A percentile compares a stretch with the other conserved stretches of the same genome.
These are phyloP conservation scores for Hemicordylus capensis DNA, from an alignment of 2,113 vertebrate genomes.

Conservation along the genomic window DNA sequence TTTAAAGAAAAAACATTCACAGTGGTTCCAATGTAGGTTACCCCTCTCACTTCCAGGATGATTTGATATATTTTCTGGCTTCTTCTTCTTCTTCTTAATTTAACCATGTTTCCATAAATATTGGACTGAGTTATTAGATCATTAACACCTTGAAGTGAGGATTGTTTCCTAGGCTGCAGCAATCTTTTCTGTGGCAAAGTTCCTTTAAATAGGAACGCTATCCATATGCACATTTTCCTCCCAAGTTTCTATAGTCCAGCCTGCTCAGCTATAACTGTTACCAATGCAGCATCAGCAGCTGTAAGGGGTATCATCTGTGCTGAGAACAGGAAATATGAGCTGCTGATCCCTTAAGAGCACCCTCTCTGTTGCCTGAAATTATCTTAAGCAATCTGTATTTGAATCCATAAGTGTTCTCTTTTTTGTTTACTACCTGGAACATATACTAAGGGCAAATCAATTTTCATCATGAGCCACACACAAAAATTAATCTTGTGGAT, in stretches of 20 bases:
- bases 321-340: constrained; percentile 31
- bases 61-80: background rate
- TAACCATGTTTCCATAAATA: background rate
- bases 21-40: rapidly evolving
- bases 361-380: background rate
- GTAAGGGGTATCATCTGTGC: background rate
- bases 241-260: background rate
- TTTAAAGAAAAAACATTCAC: constrained; percentile 23
- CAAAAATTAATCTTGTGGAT: background rate
- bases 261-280: constrained; percentile 17
- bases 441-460: background rate
- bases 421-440: rapidly evolving
- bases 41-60: background rate
- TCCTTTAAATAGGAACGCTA: background rate
- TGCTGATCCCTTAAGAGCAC: background rate
- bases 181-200: background rate
- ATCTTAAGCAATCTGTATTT: background rate
- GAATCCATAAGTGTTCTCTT: background rate
- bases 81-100: background rate
- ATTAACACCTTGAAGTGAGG: background rate
- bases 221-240: background rate
- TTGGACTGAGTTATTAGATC: background rate
- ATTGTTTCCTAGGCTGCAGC: background rate
- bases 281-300: background rate
- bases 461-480: background rate